A percentile compares a stretch with the other conserved stretches of the same genome.
Conservation (phyloP, 2,888 invertebrate genomes). For the Hylaea fasciaria region DNA sequence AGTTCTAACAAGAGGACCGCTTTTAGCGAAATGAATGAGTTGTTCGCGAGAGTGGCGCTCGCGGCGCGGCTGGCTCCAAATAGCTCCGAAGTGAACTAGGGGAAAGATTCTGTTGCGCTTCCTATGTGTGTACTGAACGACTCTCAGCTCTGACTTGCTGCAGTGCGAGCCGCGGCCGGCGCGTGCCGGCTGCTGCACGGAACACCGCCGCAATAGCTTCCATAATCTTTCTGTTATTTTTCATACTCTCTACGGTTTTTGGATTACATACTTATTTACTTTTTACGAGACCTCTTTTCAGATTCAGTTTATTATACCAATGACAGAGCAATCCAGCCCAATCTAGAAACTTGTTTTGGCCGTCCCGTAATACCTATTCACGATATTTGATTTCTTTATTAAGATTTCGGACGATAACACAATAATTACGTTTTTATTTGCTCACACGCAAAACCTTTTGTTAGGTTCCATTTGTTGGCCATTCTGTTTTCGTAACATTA, state of each 20-base stretch:
- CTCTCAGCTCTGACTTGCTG: no score
- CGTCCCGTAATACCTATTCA: background rate
- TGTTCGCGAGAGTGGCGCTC: conserved; percentile 14
- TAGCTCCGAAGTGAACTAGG: conserved; percentile 25
- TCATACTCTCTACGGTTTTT: no score
- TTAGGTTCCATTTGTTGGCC: conserved; percentile 13
- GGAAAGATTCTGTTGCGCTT: conserved; percentile 11
- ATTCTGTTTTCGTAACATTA: conserved; percentile 20
- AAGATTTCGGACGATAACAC: conserved; percentile 3
- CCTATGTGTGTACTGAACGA: background rate
- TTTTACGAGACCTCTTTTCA: no score
- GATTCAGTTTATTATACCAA: background rate
- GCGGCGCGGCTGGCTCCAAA: conserved; percentile 23
- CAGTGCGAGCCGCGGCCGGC: no score
- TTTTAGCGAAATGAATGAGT: conserved; percentile 42
- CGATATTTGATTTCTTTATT: conserved; percentile 4
- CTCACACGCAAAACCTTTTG: conserved; percentile 8
- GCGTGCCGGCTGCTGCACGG: no score
- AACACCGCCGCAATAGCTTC: no score
- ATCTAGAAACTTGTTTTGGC: background rate
- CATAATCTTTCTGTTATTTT: no score
- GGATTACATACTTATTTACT: no score
- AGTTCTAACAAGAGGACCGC: conserved; percentile 36
- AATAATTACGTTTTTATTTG: conserved; percentile 13
- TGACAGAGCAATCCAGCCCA: no score